Base-by-base conservation (phyloP, 2,888 invertebrate genomes). In the Xestia ashworthii region DNA sequence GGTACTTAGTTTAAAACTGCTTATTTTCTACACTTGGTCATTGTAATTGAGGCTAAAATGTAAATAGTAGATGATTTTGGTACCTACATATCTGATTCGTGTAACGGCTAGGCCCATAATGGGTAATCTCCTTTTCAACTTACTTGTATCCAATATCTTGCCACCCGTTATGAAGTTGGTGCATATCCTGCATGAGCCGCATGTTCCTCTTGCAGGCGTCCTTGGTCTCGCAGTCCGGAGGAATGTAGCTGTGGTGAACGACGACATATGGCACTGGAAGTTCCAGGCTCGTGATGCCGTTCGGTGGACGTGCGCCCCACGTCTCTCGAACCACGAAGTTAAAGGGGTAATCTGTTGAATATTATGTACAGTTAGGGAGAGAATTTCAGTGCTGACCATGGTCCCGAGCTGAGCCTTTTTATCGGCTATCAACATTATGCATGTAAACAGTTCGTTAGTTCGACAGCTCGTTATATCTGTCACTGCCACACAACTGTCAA, bases 231-330 rank as follows among this genome's bases (percentile, higher is more conserved):
- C 98, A 98, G 32, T 97, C 97, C 0, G 93, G 93, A 0, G 98
- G 98, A 60, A 94, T 92, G 90, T 97, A 98, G 22, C 97, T 97
- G 93, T 98, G 98, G 91, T 98, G 98, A 80, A 98, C 97, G 75
- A 98, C 97, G 46, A 98, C 98, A 89, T 94, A 97, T 0, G 97
- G 97, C 16, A 97, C 97, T 0, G 98, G 98, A 25, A 95, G 97
- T 64, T 87, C 76, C 90, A 98, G 96, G 4, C 88, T 87, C 46
- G 95, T 94, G n/a, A 95, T 5, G 0, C 72, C 69, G 1, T 5
- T 44, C 1, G 85, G 70, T 2, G 85, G 81, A 9, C 83, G 81
- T 0, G 85, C 85, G 0, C 83, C 83, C 85, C 85, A 85, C 5
- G 14, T 38, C 0, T 78, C 73, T 12, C 85, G 69, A 16, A 38